A percentile compares a stretch with the other conserved stretches of the same genome.
Evolutionary conservation across 2,113 vertebrate genomes (phyloP).

Genomic region (Apteryx owenii): DNA sequence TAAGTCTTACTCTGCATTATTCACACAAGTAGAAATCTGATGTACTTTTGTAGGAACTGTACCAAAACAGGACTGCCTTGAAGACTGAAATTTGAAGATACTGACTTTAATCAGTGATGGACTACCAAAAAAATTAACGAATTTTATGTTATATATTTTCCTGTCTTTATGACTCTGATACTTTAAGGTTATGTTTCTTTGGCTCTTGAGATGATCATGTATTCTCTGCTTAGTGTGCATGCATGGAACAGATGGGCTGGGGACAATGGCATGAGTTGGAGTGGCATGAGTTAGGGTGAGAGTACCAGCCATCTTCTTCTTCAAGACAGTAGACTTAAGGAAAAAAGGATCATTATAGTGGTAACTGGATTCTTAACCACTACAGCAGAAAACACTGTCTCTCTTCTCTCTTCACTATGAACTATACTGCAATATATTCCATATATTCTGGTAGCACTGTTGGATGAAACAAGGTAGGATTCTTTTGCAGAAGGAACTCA

Average conservation of each 20-base stretch:
- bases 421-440: neutral
- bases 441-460: neutral
- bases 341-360: neutral
- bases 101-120: neutral
- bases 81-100: neutral
- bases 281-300: neutral
- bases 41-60: neutral
- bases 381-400: neutral
- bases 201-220: neutral
- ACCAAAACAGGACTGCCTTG: neutral
- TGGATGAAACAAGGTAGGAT: neutral
- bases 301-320: neutral
- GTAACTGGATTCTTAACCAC: neutral
- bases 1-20: neutral
- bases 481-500: neutral
- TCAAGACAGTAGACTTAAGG: neutral
- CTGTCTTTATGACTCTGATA: neutral
- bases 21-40: neutral
- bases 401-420: neutral
- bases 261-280: neutral
- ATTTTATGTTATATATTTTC: neutral
- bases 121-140: fast-evolving
- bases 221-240: neutral
- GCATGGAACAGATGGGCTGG: neutral
- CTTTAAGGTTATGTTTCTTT: neutral